phyloP scores from a whole-genome alignment of 1,140 invertebrate species.

The Neodiprion lecontei region DNA sequence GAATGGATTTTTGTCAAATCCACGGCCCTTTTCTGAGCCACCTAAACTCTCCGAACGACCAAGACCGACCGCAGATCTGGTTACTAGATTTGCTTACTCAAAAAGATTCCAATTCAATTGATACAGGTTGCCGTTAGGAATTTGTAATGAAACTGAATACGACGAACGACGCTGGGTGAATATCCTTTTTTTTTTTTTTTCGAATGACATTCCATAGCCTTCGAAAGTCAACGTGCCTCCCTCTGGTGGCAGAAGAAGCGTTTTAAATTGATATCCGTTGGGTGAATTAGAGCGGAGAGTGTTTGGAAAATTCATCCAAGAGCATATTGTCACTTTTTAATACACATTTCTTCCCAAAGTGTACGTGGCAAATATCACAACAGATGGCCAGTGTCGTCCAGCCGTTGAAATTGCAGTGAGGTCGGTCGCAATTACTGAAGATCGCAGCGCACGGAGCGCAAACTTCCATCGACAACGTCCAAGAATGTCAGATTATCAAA shows the following conservation, averaged over 20 bases:
- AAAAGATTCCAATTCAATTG: conserved; percentile 34
- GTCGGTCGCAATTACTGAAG: background rate
- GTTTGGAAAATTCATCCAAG: too few relatives aligned
- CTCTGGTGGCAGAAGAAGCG: too few relatives aligned
- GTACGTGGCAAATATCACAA: too few relatives aligned
- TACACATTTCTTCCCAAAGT: too few relatives aligned
- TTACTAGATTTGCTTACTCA: conserved; percentile 45
- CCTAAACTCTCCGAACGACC: conserved; percentile 13
- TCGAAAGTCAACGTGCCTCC: too few relatives aligned
- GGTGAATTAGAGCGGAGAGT: too few relatives aligned
- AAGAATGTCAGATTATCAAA: conserved; percentile 5
- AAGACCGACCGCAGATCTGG: conserved; percentile 4
- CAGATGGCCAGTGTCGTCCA: too few relatives aligned
- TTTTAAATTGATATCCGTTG: too few relatives aligned
- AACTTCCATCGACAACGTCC: conserved; percentile 1
- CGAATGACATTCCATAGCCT: too few relatives aligned
- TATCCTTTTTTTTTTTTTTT: too few relatives aligned
- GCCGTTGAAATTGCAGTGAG: too few relatives aligned
- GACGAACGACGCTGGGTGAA: conserved; percentile 24
- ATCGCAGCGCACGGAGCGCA: background rate
- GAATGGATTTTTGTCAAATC: conserved; percentile 9
- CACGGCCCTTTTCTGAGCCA: background rate
- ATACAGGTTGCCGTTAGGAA: background rate
- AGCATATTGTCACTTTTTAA: too few relatives aligned
- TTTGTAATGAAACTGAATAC: conserved; percentile 41